Evolutionary conservation across 2,113 vertebrate genomes (phyloP).

Genomic region (Zapus hudsonius): DNA sequence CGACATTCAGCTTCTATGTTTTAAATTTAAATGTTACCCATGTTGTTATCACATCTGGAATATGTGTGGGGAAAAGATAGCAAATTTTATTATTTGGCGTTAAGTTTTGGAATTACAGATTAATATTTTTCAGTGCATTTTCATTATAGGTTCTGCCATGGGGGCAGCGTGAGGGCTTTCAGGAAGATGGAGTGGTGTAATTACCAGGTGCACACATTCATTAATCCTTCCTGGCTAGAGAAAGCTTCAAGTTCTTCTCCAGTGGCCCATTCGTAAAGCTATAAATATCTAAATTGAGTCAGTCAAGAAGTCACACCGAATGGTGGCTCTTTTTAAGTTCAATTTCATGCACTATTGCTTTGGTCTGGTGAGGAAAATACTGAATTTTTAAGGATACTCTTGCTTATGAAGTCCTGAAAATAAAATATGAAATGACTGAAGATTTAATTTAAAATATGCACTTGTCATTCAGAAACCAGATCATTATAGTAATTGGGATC

Average conservation of each 20-base stretch:
- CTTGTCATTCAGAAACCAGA: background rate
- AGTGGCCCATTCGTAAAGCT: slow-evolving; percentile 89
- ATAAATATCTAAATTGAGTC: slow-evolving; percentile 92
- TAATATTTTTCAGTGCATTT: slow-evolving; percentile 87
- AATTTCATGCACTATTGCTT: slow-evolving; percentile 90
- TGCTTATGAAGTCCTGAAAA: slow-evolving; percentile 82
- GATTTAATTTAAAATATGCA: slow-evolving; percentile 64
- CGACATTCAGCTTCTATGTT: slow-evolving; percentile 65
- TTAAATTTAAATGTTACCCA: slow-evolving; percentile 69
- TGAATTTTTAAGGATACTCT: slow-evolving; percentile 81
- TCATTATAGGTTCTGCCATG: slow-evolving; percentile 85
- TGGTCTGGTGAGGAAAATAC: slow-evolving; percentile 84
- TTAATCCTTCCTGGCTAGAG: slow-evolving; percentile 90
- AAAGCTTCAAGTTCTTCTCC: slow-evolving; percentile 89
- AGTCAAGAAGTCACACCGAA: slow-evolving; percentile 88
- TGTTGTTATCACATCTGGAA: slow-evolving; percentile 72
- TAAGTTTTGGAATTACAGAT: slow-evolving; percentile 83
- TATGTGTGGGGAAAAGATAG: slow-evolving; percentile 74
- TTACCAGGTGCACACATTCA: slow-evolving; percentile 91
- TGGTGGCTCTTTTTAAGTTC: slow-evolving; percentile 88
- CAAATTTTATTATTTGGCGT: slow-evolving; percentile 82
- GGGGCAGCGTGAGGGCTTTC: slow-evolving; percentile 85
- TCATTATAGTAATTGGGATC: background rate
- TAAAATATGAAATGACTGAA: slow-evolving; percentile 73
- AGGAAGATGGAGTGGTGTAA: slow-evolving; percentile 90